A percentile compares a stretch with the other conserved stretches of the same genome.
Conservation (phyloP, 2,113 vertebrate genomes). For the Bombycilla garrulus region DNA sequence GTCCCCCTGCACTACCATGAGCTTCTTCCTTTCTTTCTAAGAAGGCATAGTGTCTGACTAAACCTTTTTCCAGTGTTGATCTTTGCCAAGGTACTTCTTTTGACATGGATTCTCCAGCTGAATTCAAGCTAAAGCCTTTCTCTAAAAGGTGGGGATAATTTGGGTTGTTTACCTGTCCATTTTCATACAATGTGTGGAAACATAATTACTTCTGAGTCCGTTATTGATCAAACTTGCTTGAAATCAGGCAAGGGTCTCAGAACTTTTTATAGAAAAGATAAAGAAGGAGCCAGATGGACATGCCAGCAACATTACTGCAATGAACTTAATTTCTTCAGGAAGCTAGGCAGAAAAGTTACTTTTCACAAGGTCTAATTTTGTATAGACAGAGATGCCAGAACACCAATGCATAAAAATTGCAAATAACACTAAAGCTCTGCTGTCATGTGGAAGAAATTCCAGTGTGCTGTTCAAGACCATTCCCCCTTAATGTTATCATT, state of each 20-base stretch:
- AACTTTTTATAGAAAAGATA: neutral
- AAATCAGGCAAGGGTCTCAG: neutral
- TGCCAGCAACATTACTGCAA: neutral
- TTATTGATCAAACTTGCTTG: neutral
- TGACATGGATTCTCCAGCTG: rapidly evolving
- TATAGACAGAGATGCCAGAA: neutral
- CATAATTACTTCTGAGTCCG: neutral
- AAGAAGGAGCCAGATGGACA: neutral
- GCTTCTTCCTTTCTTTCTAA: neutral
- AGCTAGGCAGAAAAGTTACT: neutral
- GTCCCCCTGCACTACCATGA: neutral
- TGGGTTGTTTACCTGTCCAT: neutral
- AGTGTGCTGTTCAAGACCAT: neutral
- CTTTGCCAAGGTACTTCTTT: neutral
- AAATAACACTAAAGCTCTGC: neutral
- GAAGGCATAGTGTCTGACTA: neutral
- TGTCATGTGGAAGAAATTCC: neutral
- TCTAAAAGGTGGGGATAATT: neutral
- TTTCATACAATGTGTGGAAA: neutral
- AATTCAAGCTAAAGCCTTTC: neutral
- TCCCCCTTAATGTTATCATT: neutral
- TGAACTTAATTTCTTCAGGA: conserved; percentile 22
- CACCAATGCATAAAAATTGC: neutral
- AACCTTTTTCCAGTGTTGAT: neutral
- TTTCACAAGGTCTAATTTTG: conserved; percentile 2